These are phyloP conservation scores for Taeniopygia guttata DNA, from an alignment of 2,797 vertebrate genomes.

Conservation along the genomic window DNA sequence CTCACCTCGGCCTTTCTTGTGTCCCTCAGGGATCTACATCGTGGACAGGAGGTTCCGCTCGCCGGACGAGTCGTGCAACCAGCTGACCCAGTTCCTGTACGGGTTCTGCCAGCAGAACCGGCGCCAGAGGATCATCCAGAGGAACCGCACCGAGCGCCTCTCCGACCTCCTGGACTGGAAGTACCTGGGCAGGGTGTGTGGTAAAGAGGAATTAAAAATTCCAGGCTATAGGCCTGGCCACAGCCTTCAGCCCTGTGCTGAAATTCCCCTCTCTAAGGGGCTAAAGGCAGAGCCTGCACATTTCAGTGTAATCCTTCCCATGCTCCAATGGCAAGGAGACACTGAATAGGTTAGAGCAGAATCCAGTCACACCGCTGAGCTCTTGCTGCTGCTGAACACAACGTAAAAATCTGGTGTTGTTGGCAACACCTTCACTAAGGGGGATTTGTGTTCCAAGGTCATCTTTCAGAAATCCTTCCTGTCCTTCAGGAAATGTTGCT, in stretches of 20 bases:
- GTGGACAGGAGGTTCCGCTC: constrained; percentile 92
- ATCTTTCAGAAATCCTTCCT: neutral
- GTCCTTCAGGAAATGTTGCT: neutral
- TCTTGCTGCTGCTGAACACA: neutral
- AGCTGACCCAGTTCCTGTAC: constrained; percentile 95
- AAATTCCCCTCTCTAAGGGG: neutral
- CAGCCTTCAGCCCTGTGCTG: neutral
- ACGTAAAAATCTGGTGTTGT: neutral
- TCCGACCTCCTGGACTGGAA: constrained; percentile 95
- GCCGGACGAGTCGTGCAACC: constrained; percentile 91
- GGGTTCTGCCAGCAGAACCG: constrained; percentile 93
- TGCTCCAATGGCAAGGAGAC: neutral
- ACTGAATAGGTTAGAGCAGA: neutral
- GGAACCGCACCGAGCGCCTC: constrained; percentile 92
- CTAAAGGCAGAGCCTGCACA: neutral
- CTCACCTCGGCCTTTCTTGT: neutral
- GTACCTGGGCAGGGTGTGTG: constrained; percentile 89
- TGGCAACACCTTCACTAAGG: neutral
- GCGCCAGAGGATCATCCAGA: constrained; percentile 93
- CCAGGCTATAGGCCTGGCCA: neutral
- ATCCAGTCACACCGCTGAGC: neutral
- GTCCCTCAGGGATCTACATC: constrained; percentile 89
- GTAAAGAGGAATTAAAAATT: too few relatives aligned
- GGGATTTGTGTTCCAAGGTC: neutral
- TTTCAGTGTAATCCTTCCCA: neutral